Conservation (phyloP, 2,888 invertebrate species). For the Sinhomidia bicolor region DNA sequence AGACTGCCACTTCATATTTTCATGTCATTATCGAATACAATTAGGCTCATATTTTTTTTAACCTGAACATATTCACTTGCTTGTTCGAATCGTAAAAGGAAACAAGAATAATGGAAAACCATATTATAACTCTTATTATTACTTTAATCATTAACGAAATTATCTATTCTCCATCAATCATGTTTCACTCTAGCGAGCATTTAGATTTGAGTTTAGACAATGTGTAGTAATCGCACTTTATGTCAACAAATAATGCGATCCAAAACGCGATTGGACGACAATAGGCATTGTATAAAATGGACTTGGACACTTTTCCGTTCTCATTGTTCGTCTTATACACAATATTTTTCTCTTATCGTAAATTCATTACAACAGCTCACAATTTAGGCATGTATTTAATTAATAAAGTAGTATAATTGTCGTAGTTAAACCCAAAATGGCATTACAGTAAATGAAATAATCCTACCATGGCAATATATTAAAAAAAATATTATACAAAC, state of each 20-base stretch:
- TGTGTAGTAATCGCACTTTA: too few species aligned
- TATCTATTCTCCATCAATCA: background rate
- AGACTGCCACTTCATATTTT: background rate
- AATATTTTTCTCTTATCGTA: too few species aligned
- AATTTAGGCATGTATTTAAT: conserved; percentile 36
- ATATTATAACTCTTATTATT: background rate
- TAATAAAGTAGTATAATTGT: conserved; percentile 17
- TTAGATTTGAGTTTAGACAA: too few species aligned
- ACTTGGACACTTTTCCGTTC: too few species aligned
- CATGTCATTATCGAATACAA: background rate
- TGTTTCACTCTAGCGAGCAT: background rate
- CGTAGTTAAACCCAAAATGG: background rate
- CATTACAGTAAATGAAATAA: background rate
- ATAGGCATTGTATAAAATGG: background rate
- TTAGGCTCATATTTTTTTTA: background rate
- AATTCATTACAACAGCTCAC: too few species aligned
- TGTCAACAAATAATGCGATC: background rate
- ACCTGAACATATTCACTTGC: background rate
- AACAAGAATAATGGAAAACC: conserved; percentile 25
- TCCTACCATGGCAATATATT: background rate
- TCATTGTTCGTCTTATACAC: too few species aligned
- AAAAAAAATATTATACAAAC: too few species aligned
- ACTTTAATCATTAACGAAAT: background rate
- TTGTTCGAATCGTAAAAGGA: background rate
- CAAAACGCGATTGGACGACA: background rate